Percentiles rank a stretch among this genome's conserved stretches.
phyloP scores from a whole-genome alignment of 2,888 invertebrate species.

The Nephrotoma appendiculata region DNA sequence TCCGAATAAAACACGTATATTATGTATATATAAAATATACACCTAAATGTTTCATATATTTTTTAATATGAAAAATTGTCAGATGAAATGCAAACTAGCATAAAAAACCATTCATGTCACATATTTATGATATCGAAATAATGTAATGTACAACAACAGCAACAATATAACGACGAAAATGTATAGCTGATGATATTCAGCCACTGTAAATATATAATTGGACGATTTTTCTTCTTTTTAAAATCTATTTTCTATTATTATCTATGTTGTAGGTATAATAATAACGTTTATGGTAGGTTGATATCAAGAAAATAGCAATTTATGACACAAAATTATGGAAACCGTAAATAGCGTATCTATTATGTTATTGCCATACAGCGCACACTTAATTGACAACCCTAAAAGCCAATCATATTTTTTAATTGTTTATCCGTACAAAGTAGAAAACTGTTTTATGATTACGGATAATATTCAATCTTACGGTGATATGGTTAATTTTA shows the following conservation, averaged over 20 bases:
- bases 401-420: neutral
- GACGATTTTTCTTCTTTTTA: neutral
- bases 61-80: neutral
- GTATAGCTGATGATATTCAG: conserved; percentile 1
- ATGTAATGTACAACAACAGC: neutral
- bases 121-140: neutral
- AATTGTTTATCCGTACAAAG: neutral
- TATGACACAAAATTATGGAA: neutral
- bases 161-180: neutral
- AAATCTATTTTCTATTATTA: neutral
- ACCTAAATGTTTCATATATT: neutral
- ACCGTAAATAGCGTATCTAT: neutral
- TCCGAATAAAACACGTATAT: neutral
- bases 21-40: neutral
- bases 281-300: neutral
- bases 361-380: neutral
- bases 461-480: neutral
- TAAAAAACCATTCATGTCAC: neutral
- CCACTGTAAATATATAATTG: conserved; percentile 4
- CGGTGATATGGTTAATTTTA: neutral
- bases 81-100: neutral
- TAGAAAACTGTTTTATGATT: neutral
- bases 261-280: neutral
- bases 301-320: neutral
- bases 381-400: neutral